These are phyloP conservation scores for Agrochola macilenta DNA, from an alignment of 2,888 invertebrate species.

Conservation along the genomic window DNA sequence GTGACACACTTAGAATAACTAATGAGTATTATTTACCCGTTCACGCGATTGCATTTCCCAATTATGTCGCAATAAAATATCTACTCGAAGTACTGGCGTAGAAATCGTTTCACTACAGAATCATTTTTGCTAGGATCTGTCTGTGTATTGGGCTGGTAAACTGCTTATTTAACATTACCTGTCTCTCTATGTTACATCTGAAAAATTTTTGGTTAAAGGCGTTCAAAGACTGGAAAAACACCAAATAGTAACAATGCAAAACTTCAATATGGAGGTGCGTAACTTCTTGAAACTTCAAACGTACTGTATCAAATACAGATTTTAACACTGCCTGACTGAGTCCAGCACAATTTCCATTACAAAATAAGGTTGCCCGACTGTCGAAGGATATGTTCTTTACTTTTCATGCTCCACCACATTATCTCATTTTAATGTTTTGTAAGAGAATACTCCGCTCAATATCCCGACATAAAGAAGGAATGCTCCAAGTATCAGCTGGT, in stretches of 20 bases:
- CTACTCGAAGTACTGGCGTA: not conserved
- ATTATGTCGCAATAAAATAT: constrained; percentile 3
- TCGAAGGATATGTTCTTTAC: not conserved
- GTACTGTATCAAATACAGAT: not conserved
- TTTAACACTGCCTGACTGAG: too few species aligned
- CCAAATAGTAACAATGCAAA: not conserved
- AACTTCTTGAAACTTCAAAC: not conserved
- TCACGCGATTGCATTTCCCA: constrained; percentile 17
- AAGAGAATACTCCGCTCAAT: too few species aligned
- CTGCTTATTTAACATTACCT: not conserved
- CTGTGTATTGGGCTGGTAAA: not conserved
- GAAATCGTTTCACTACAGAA: not conserved
- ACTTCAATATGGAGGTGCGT: not conserved
- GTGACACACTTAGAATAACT: constrained; percentile 1
- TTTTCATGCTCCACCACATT: not conserved
- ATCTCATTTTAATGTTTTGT: not conserved
- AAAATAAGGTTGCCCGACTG: not conserved
- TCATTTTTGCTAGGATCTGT: not conserved
- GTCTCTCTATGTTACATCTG: not conserved
- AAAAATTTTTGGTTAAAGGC: not conserved
- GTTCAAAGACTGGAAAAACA: not conserved
- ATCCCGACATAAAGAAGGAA: not conserved
- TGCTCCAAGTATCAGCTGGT: not conserved
- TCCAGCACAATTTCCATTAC: not conserved
- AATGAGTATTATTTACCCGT: constrained; percentile 12